Evolutionary conservation across 2,797 vertebrate species (phyloP).

Genomic region (Clangula hyemalis): DNA sequence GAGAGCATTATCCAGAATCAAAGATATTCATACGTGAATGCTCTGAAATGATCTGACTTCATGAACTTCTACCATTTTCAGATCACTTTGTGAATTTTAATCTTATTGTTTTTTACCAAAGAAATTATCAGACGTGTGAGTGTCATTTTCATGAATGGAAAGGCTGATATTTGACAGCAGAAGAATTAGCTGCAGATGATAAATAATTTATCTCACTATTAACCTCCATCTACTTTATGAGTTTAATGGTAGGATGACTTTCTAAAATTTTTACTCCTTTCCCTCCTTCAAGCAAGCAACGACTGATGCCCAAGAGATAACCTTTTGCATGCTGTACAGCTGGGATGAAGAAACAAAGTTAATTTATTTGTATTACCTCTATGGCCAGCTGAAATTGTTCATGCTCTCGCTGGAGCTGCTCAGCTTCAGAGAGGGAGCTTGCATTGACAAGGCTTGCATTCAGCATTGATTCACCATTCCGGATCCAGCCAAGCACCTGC

Average conservation of each 20-base stretch:
- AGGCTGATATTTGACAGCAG: neutral
- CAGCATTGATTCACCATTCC: constrained; percentile 98
- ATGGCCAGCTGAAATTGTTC: constrained; percentile 98
- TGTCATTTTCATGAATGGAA: neutral
- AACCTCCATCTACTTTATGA: neutral
- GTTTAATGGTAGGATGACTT: neutral
- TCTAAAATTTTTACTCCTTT: neutral
- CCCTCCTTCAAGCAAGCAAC: neutral
- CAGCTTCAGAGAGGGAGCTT: constrained; percentile 96
- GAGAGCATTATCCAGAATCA: constrained; percentile 10
- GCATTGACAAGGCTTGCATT: constrained; percentile 97
- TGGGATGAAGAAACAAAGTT: neutral
- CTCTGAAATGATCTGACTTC: neutral
- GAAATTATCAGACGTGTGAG: neutral
- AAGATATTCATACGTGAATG: neutral
- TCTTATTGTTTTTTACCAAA: neutral
- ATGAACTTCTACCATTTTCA: neutral
- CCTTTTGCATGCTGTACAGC: neutral
- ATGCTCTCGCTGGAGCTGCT: constrained; percentile 96
- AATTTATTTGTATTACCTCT: constrained; percentile 82
- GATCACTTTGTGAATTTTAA: neutral
- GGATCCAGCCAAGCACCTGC: constrained; percentile 96
- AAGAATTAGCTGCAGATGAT: neutral
- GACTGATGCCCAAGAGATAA: neutral
- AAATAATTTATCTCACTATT: neutral